Base-by-base conservation (phyloP, 1,140 invertebrate genomes). In the Meloidogyne floridensis region DNA sequence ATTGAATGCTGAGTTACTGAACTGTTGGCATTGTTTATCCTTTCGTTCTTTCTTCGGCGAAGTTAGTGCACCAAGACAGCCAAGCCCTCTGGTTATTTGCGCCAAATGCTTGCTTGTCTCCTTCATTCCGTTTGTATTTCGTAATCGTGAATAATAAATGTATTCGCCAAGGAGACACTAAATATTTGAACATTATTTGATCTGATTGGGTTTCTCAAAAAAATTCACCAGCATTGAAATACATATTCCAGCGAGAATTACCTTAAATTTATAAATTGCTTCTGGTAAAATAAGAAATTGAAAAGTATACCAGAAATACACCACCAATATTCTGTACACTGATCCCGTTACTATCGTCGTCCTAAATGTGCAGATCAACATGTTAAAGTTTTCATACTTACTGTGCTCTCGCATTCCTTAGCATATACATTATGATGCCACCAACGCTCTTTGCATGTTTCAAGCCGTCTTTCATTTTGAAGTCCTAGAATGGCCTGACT, bases 311-410 rank as follows among this genome's bases (percentile, higher is more conserved):
- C 72, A 98, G 96, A 88, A 98, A 98, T 0, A 98, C 96, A 0
- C 96, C 96, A 69, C 96, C 95, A 82, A 98, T 98, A 90, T 98
- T 98, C 85, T 96, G 93, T 20, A 81, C 97, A 80, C 95, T 96
- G 87, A 98, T 98, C 59, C 96, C 96, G 86, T 97, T 96, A 15
- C 94, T 95, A 90, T 97, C 95, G 89, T 96, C 94, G 80, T 96
- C 95, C 71, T 94, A 92, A 86, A 95, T 94, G 69, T 65, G n/a
- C 5, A 65, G 10, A 54, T 54, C 0, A 54, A 54, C 11, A 13
- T 4, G 6, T 5, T 53, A 54, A 54, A 54, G 53, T 54, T 9
- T 59, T 59, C 13, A 4, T 5, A 59, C 56, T 59, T 15, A 65
- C 59, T n/a, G 59, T 6, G 7, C 59, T 65, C 59, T 65, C 59